Evolutionary conservation across 2,888 invertebrate genomes (phyloP).

Genomic region (Eucera pruinosa): DNA sequence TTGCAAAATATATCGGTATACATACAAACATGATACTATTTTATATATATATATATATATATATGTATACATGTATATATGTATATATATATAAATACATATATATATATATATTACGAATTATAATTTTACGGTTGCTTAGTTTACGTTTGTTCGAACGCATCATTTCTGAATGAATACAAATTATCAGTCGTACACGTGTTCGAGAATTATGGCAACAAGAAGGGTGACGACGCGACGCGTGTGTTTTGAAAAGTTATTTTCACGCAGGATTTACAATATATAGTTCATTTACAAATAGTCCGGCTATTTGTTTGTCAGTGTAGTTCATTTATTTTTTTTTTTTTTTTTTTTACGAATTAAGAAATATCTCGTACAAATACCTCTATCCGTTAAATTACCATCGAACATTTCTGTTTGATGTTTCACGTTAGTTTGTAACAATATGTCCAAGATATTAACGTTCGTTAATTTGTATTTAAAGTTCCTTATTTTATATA

Average conservation of each 20-base stretch:
- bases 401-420: slow-evolving; percentile 48
- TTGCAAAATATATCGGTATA: slow-evolving; percentile 54
- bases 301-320: slow-evolving; percentile 40
- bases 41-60: no score
- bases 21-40: slow-evolving; percentile 43
- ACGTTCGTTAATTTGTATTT: slow-evolving; percentile 56
- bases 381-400: slow-evolving; percentile 46
- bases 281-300: no score
- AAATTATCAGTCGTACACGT: slow-evolving; percentile 43
- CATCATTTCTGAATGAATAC: slow-evolving; percentile 12
- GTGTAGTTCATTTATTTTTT: no score
- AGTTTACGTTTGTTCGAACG: slow-evolving; percentile 17
- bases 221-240: slow-evolving; percentile 17
- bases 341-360: slow-evolving; percentile 23
- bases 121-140: slow-evolving; percentile 27
- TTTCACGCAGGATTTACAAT: slow-evolving; percentile 17
- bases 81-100: no score
- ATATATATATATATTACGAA: no score
- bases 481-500: slow-evolving; percentile 41
- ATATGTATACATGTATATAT: no score
- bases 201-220: slow-evolving; percentile 43
- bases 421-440: slow-evolving; percentile 54
- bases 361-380: slow-evolving; percentile 51
- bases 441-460: slow-evolving; percentile 54
- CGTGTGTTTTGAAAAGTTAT: slow-evolving; percentile 23